Percentiles rank a stretch among this genome's conserved stretches.
phyloP scores from a whole-genome alignment of 1,140 invertebrate species.

The Anagrus nilaparvatae region DNA sequence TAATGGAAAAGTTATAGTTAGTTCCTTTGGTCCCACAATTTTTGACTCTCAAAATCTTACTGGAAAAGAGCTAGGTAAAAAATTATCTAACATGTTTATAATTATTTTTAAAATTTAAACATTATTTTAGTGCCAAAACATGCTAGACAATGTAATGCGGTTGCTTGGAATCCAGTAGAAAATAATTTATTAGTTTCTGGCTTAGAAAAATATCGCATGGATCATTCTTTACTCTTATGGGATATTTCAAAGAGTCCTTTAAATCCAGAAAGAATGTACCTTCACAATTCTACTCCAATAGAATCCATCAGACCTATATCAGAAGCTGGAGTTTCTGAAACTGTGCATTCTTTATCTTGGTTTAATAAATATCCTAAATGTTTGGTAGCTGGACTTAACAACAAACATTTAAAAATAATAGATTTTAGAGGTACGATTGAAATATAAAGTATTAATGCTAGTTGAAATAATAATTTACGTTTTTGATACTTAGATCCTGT shows the following conservation, averaged over 20 bases:
- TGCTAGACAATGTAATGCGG: slow-evolving; percentile 72
- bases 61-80: slow-evolving; percentile 71
- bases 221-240: slow-evolving; percentile 72
- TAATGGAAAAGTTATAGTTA: slow-evolving; percentile 75
- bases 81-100: slow-evolving; percentile 19
- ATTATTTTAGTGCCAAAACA: slow-evolving; percentile 59
- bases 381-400: slow-evolving; percentile 77
- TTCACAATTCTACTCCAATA: slow-evolving; percentile 25
- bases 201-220: slow-evolving; percentile 76
- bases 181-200: slow-evolving; percentile 72
- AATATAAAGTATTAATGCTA: background rate
- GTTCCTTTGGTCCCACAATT: slow-evolving; percentile 62
- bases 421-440: slow-evolving; percentile 70
- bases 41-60: slow-evolving; percentile 56
- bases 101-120: slow-evolving; percentile 3
- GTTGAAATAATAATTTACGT: slow-evolving; percentile 11
- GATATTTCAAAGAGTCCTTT: slow-evolving; percentile 52
- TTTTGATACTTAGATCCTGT: slow-evolving; percentile 50
- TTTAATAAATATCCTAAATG: slow-evolving; percentile 61
- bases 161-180: slow-evolving; percentile 83
- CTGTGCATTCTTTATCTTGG: slow-evolving; percentile 77
- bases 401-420: slow-evolving; percentile 81
- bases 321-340: slow-evolving; percentile 69
- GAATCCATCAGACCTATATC: slow-evolving; percentile 46
- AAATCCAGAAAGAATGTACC: slow-evolving; percentile 33